Conservation (phyloP, 2,888 invertebrate genomes). For the Conistra vaccinii region DNA sequence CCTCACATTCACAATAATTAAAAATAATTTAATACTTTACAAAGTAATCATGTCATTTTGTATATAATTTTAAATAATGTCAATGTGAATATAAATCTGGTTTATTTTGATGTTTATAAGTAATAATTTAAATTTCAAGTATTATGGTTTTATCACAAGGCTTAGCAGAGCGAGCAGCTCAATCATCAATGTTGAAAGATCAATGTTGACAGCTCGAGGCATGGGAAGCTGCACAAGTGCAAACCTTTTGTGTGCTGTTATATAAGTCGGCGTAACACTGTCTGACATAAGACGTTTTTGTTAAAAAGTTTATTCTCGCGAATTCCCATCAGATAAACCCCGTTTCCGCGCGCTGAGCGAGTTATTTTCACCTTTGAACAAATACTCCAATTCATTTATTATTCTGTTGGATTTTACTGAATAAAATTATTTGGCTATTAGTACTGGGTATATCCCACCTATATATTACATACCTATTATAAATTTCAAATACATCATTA, state of each 20-base stretch:
- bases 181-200: too few relatives aligned
- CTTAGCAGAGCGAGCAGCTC: too few relatives aligned
- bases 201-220: constrained; percentile 77
- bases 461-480: not conserved
- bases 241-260: constrained; percentile 80
- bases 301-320: constrained; percentile 55
- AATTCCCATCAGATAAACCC: constrained; percentile 58
- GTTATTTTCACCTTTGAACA: constrained; percentile 54
- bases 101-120: too few relatives aligned
- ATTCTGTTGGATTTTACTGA: not conserved
- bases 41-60: too few relatives aligned
- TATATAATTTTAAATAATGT: too few relatives aligned
- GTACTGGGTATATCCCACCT: constrained; percentile 16
- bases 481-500: not conserved
- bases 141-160: too few relatives aligned
- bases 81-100: too few relatives aligned
- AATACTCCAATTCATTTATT: constrained; percentile 20
- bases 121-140: too few relatives aligned
- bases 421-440: not conserved
- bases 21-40: too few relatives aligned
- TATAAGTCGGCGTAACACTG: constrained; percentile 78
- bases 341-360: constrained; percentile 55
- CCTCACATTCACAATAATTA: too few relatives aligned
- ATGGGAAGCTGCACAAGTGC: constrained; percentile 86
- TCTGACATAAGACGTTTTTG: constrained; percentile 71